Percentiles rank a stretch among this genome's conserved stretches.
phyloP scores from a whole-genome alignment of 1,140 invertebrate genomes.

The Gonatopus flavifemur region DNA sequence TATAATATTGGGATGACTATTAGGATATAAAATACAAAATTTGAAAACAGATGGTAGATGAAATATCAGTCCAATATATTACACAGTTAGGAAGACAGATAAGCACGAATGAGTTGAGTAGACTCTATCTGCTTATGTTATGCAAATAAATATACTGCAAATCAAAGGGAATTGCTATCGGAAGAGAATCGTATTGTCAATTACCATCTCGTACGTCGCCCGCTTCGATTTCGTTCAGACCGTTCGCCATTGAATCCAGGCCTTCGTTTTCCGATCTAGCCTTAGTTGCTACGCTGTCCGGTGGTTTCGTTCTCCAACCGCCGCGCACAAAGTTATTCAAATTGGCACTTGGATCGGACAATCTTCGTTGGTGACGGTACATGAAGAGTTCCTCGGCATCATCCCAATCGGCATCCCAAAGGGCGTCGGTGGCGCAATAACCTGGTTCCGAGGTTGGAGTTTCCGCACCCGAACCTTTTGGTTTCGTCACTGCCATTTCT shows the following conservation, averaged over 20 bases:
- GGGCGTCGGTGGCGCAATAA: slow-evolving; percentile 73
- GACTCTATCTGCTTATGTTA: no score
- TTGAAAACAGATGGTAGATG: no score
- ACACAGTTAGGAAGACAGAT: no score
- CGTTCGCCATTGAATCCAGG: slow-evolving; percentile 78
- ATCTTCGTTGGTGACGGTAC: slow-evolving; percentile 77
- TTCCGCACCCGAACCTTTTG: slow-evolving; percentile 87
- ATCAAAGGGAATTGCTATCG: no score
- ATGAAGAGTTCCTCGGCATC: slow-evolving; percentile 83
- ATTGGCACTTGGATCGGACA: slow-evolving; percentile 93
- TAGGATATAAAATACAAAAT: no score
- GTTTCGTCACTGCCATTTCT: slow-evolving; percentile 95
- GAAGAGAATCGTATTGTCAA: no score
- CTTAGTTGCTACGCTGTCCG: slow-evolving; percentile 63
- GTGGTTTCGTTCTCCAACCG: slow-evolving; percentile 74
- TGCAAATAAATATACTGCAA: no score
- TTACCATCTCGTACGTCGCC: slow-evolving; percentile 91
- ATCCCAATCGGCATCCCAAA: slow-evolving; percentile 86
- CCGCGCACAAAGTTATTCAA: slow-evolving; percentile 86
- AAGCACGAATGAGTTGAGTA: no score
- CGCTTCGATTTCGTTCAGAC: slow-evolving; percentile 88
- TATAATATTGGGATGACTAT: no score
- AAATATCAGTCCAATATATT: no score
- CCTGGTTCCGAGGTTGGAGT: slow-evolving; percentile 94
- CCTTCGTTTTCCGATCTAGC: slow-evolving; percentile 91